Conservation (phyloP, 2,113 vertebrate species). For the Orcinus orca region DNA sequence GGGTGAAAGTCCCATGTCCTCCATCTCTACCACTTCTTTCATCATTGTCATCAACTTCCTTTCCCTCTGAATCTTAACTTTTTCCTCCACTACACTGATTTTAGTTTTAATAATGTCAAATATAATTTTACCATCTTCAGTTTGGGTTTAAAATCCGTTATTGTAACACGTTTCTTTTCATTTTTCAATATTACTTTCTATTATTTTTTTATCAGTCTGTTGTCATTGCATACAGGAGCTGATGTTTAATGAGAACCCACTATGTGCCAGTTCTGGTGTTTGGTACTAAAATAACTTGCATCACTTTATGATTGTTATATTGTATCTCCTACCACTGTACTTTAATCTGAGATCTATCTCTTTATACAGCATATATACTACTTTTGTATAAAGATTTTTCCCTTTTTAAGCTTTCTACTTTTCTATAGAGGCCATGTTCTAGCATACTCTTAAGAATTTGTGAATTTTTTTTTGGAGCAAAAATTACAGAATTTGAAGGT, state of each 20-base stretch:
- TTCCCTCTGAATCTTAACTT: background rate
- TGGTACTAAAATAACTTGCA: background rate
- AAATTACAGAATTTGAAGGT: background rate
- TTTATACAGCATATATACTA: background rate
- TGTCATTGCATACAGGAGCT: background rate
- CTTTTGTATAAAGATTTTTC: background rate
- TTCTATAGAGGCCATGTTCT: background rate
- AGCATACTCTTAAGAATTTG: background rate
- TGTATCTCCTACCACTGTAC: background rate
- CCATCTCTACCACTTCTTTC: background rate
- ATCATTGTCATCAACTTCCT: background rate
- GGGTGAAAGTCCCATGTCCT: background rate
- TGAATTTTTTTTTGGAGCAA: background rate
- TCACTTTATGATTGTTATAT: background rate
- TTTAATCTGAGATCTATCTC: background rate
- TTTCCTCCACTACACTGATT: background rate
- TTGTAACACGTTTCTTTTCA: background rate
- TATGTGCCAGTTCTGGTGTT: background rate
- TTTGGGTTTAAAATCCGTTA: background rate
- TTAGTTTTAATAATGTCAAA: background rate
- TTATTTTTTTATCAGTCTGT: background rate
- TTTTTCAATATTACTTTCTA: background rate
- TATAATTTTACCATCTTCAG: background rate
- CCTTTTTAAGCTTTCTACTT: background rate
- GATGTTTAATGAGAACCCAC: background rate